phyloP scores from a whole-genome alignment of 2,888 invertebrate genomes.

The Diadromus collaris region DNA sequence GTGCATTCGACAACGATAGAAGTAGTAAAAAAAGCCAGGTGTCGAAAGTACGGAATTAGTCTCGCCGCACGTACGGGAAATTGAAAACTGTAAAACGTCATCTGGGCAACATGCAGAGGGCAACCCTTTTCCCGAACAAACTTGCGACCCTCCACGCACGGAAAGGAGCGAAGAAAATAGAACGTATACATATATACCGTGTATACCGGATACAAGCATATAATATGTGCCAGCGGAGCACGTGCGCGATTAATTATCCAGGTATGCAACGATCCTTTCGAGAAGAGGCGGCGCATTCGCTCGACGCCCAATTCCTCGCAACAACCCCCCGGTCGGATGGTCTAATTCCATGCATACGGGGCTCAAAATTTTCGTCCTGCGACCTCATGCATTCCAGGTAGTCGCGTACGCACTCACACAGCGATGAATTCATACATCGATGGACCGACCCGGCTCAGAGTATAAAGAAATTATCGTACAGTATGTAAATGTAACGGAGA shows the following conservation, averaged over 20 bases:
- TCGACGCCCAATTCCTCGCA: slow-evolving; percentile 35
- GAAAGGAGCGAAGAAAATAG: neutral
- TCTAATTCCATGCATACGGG: slow-evolving; percentile 23
- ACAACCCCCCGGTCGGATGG: slow-evolving; percentile 11
- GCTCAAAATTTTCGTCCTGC: neutral
- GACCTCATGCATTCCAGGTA: slow-evolving; percentile 62
- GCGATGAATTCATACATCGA: slow-evolving; percentile 46
- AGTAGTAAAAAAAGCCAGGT: slow-evolving; percentile 69
- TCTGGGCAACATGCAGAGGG: slow-evolving; percentile 67
- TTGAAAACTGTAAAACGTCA: slow-evolving; percentile 76
- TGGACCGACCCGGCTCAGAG: slow-evolving; percentile 50
- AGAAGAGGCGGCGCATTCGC: slow-evolving; percentile 41
- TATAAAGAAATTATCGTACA: slow-evolving; percentile 61
- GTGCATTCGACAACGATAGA: slow-evolving; percentile 17
- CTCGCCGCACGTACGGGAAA: slow-evolving; percentile 76
- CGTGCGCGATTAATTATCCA: slow-evolving; percentile 20
- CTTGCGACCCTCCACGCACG: neutral
- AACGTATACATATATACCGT: neutral
- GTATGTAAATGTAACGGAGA: slow-evolving; percentile 42
- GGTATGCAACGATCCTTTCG: slow-evolving; percentile 19
- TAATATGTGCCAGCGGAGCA: neutral
- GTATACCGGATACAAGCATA: neutral
- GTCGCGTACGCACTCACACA: slow-evolving; percentile 39
- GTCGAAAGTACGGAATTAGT: slow-evolving; percentile 73
- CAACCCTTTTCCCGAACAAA: slow-evolving; percentile 56